These are phyloP conservation scores for Palythoa grandiflora DNA, from an alignment of 92 coral and sea anemone species.

Conservation along the genomic window DNA sequence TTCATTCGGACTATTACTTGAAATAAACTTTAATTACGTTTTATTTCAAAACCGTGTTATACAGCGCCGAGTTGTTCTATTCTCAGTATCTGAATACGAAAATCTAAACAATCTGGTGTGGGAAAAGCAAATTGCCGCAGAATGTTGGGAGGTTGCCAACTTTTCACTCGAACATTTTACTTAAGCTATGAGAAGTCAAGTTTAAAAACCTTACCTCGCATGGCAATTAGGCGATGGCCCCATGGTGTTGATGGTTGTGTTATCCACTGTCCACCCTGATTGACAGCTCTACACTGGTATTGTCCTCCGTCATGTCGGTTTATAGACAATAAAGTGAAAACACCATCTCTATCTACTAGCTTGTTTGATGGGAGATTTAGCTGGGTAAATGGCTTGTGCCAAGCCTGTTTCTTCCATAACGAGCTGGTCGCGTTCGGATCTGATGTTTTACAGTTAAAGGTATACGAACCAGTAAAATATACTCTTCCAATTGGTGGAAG, in stretches of 20 bases:
- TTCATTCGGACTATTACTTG: too few relatives aligned
- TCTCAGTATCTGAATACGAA: too few relatives aligned
- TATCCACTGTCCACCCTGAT: not conserved
- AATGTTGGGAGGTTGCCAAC: too few relatives aligned
- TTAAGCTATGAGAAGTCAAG: too few relatives aligned
- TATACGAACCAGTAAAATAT: not conserved
- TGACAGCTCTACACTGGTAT: conserved; percentile 23
- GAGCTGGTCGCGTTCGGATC: conserved; percentile 2
- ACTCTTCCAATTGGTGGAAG: not conserved
- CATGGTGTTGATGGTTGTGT: not conserved
- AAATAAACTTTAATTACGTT: too few relatives aligned
- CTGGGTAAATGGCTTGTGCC: not conserved
- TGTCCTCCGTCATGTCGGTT: not conserved
- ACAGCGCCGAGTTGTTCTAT: too few relatives aligned
- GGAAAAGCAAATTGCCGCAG: too few relatives aligned
- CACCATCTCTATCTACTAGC: not conserved
- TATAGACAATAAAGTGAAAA: not conserved
- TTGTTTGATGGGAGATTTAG: not conserved
- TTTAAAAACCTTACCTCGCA: not conserved
- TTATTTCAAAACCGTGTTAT: too few relatives aligned
- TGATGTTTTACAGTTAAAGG: conserved; percentile 1
- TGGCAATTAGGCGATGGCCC: not conserved
- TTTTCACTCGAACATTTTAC: too few relatives aligned
- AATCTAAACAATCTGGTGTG: too few relatives aligned
- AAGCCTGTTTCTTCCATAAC: not conserved